phyloP scores from a whole-genome alignment of 2,113 vertebrate species.

The Siniperca chuatsi region DNA sequence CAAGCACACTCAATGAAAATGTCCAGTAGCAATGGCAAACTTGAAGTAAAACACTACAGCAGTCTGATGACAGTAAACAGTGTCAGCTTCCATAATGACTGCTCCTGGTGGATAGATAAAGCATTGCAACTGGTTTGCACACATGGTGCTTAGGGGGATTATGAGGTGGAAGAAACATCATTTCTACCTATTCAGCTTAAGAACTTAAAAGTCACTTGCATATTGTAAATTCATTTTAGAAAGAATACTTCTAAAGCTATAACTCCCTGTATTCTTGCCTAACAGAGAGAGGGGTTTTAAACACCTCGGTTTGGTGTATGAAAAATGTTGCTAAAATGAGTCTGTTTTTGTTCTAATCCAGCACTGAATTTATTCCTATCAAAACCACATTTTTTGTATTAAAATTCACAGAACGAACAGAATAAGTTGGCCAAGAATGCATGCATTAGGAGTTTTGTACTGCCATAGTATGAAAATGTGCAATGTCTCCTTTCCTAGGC shows the following conservation, averaged over 20 bases:
- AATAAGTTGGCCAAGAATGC: not conserved
- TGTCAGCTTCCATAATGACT: no score
- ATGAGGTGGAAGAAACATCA: not conserved
- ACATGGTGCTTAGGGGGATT: no score
- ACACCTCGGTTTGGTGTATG: constrained; percentile 2
- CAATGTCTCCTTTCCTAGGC: not conserved
- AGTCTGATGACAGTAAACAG: no score
- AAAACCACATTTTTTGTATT: not conserved
- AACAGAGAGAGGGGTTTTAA: not conserved
- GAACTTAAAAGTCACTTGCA: not conserved
- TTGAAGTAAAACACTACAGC: not conserved
- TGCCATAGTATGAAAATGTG: not conserved
- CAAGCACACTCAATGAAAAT: not conserved
- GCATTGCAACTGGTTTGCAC: no score
- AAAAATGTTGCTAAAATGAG: constrained; percentile 27
- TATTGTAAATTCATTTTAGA: not conserved
- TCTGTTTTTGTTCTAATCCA: constrained; percentile 4
- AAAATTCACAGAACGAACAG: not conserved
- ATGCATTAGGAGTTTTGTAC: not conserved
- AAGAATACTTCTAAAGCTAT: not conserved
- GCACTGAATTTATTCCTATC: constrained; percentile 10
- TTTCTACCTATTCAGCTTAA: not conserved
- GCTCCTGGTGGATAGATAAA: no score
- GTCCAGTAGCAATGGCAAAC: not conserved
- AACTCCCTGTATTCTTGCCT: not conserved